Evolutionary conservation across 2,797 vertebrate species (phyloP).

Genomic region (Paratrypauchen microcephalus): DNA sequence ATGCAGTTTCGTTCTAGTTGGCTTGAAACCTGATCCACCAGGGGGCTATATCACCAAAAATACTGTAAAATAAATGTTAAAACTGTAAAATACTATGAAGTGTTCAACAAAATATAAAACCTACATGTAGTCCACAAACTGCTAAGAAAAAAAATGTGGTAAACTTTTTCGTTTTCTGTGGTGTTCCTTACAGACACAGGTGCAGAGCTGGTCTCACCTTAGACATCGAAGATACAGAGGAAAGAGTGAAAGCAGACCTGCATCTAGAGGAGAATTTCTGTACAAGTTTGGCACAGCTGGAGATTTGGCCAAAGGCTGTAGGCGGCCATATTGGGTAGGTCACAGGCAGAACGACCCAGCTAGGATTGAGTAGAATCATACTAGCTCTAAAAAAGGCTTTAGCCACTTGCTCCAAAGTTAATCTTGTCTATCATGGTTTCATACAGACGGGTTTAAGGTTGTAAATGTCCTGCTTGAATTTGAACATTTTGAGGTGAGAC

Average conservation of each 20-base stretch:
- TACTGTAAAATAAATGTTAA: constrained; percentile 45
- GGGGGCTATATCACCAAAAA: constrained; percentile 34
- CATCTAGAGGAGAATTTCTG: constrained; percentile 55
- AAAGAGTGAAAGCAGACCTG: constrained; percentile 53
- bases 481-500: constrained; percentile 33
- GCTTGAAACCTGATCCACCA: constrained; percentile 39
- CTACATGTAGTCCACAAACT: constrained; percentile 64
- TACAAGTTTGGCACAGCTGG: constrained; percentile 71
- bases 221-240: constrained; percentile 29
- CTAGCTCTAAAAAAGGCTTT: constrained; percentile 60
- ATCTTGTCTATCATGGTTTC: constrained; percentile 23
- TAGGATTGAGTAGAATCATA: constrained; percentile 61
- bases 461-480: constrained; percentile 37
- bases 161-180: constrained; percentile 59
- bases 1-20: constrained; percentile 35
- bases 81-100: constrained; percentile 56
- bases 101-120: constrained; percentile 67
- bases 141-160: constrained; percentile 68
- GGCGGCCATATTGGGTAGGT: constrained; percentile 56
- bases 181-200: constrained; percentile 39
- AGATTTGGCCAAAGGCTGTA: constrained; percentile 66
- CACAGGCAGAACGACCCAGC: constrained; percentile 56
- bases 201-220: constrained; percentile 59
- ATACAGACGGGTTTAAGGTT: constrained; percentile 32
- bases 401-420: constrained; percentile 46